Conservation (phyloP, 2,113 vertebrate genomes). For the Hipposideros armiger region DNA sequence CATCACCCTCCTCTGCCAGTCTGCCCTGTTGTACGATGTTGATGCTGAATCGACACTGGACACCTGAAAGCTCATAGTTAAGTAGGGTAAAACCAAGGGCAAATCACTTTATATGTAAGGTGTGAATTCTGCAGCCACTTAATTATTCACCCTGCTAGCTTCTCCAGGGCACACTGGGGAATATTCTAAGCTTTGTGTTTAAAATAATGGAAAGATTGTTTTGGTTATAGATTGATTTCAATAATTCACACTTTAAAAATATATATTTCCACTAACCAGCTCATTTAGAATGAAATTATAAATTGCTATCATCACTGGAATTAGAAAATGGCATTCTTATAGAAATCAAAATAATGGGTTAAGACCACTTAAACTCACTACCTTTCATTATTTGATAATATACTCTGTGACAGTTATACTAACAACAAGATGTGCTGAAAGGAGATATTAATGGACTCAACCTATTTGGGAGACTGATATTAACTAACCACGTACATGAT, state of each 20-base stretch:
- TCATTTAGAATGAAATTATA: not conserved
- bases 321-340: not conserved
- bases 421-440: not conserved
- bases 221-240: not conserved
- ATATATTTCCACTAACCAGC: not conserved
- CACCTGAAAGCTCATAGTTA: not conserved
- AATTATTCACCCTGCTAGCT: not conserved
- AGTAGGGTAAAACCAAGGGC: not conserved
- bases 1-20: not conserved
- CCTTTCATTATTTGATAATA: conserved; percentile 4
- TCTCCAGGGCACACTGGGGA: not conserved
- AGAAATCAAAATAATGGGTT: not conserved
- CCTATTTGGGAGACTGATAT: not conserved
- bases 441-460: not conserved
- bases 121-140: not conserved
- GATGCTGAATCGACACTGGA: not conserved
- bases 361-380: not conserved
- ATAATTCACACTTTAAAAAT: not conserved
- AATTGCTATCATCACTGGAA: not conserved
- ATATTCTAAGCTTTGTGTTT: not conserved
- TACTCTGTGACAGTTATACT: not conserved
- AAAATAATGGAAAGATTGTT: not conserved
- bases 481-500: not conserved
- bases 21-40: not conserved
- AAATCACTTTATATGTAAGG: not conserved